Evolutionary conservation across 2,888 invertebrate species (phyloP).

Genomic region (Ochropleura leucogaster): DNA sequence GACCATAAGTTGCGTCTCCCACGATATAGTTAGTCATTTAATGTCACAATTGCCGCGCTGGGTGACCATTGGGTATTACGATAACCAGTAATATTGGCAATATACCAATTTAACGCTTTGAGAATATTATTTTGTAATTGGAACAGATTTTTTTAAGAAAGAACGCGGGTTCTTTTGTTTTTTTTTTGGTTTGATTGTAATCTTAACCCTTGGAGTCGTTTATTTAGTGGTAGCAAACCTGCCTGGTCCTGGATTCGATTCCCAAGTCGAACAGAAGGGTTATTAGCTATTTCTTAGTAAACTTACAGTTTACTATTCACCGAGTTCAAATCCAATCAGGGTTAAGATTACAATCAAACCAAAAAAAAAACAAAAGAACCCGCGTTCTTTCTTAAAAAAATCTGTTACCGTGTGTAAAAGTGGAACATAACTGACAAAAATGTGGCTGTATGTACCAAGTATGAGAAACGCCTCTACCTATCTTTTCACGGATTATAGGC

Average conservation of each 20-base stretch:
- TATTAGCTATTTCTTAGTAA: neutral
- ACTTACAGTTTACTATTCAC: too few relatives aligned
- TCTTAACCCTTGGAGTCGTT: neutral
- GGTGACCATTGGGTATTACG: conserved; percentile 26
- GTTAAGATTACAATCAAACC: neutral
- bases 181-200: neutral
- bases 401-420: too few relatives aligned
- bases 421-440: neutral
- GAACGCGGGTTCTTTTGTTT: neutral
- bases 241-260: neutral
- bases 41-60: conserved; percentile 7
- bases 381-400: neutral
- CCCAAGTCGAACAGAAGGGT: too few relatives aligned
- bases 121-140: neutral
- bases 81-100: neutral
- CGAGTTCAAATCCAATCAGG: too few relatives aligned
- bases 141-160: neutral
- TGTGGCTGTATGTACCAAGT: neutral
- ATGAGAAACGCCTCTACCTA: neutral
- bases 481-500: neutral
- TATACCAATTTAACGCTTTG: neutral
- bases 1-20: conserved; percentile 46
- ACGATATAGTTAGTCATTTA: conserved; percentile 34
- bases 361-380: neutral
- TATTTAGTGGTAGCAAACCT: neutral